These are phyloP conservation scores for Disparrhopalites patrizii DNA, from an alignment of 2,888 invertebrate genomes.

Conservation along the genomic window DNA sequence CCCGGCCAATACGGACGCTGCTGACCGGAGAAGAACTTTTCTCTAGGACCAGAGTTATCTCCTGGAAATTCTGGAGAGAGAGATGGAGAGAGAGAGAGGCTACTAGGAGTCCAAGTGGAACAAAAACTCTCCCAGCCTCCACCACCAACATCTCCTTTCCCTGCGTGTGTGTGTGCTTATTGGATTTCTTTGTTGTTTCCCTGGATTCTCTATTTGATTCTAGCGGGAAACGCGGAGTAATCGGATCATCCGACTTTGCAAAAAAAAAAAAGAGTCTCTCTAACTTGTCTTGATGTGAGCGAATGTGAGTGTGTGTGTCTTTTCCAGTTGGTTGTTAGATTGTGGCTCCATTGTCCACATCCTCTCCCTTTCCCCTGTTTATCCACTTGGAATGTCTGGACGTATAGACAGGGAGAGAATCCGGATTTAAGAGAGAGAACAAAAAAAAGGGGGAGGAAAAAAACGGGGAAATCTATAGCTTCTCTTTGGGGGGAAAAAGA, in stretches of 20 bases:
- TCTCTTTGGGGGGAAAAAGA: too few species aligned
- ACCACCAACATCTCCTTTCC: constrained; percentile 3
- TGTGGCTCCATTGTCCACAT: background rate
- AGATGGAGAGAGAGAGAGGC: too few species aligned
- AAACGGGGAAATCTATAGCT: too few species aligned
- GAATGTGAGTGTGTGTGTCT: too few species aligned
- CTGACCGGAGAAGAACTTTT: constrained; percentile 7
- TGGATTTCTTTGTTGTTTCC: constrained; percentile 28
- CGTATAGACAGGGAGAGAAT: too few species aligned
- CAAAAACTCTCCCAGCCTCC: constrained; percentile 3
- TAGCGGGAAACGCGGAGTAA: constrained; percentile 23
- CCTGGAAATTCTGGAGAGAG: too few species aligned
- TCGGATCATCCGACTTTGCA: constrained; percentile 28
- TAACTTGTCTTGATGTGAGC: too few species aligned
- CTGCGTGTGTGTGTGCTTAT: constrained; percentile 22
- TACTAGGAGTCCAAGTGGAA: constrained; percentile 27
- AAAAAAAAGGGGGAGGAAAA: too few species aligned
- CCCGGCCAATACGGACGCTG: background rate
- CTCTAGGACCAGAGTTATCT: constrained; percentile 18
- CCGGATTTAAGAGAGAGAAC: too few species aligned
- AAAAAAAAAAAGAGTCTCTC: constrained; percentile 27
- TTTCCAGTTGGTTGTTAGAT: constrained; percentile 1
- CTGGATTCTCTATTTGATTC: constrained; percentile 24
- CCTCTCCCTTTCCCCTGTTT: background rate
- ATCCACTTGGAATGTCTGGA: background rate